Conservation (phyloP, 2,797 vertebrate species). For the Anguilla marmorata region DNA sequence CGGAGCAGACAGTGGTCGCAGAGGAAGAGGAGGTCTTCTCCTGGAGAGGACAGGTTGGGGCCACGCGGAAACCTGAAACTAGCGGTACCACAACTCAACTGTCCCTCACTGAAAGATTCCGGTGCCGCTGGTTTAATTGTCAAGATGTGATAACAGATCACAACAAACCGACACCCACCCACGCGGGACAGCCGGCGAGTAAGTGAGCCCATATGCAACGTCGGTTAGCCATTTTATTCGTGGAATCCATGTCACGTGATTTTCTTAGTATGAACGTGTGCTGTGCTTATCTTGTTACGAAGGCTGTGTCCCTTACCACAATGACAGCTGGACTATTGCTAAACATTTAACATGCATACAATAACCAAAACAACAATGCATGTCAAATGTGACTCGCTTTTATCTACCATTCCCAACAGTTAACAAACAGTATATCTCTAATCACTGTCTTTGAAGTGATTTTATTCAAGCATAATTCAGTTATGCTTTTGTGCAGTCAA, state of each 20-base stretch:
- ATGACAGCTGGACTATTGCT: neutral
- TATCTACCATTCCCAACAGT: too few relatives aligned
- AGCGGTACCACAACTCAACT: slow-evolving; percentile 62
- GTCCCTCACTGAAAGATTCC: slow-evolving; percentile 70
- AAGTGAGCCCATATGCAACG: neutral
- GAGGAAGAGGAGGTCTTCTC: slow-evolving; percentile 35
- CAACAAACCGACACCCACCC: slow-evolving; percentile 66
- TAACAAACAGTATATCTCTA: too few relatives aligned
- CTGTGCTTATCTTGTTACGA: neutral
- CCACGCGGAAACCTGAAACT: slow-evolving; percentile 72
- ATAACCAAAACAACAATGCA: neutral
- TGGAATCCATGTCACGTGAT: neutral
- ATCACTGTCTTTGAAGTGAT: too few relatives aligned
- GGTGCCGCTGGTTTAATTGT: slow-evolving; percentile 75
- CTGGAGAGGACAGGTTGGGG: slow-evolving; percentile 57
- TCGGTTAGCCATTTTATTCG: neutral
- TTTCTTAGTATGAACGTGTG: neutral
- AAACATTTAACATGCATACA: neutral
- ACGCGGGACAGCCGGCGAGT: slow-evolving; percentile 38
- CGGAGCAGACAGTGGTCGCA: slow-evolving; percentile 40
- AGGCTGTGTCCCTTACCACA: neutral
- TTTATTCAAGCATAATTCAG: too few relatives aligned
- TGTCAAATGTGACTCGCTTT: too few relatives aligned
- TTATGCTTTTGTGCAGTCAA: too few relatives aligned
- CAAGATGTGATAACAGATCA: slow-evolving; percentile 77